Evolutionary conservation across 2,888 invertebrate genomes (phyloP), one percentile per base, ranked within the genome.

Genomic region (Gastracanthus pulcherrimus): DNA sequence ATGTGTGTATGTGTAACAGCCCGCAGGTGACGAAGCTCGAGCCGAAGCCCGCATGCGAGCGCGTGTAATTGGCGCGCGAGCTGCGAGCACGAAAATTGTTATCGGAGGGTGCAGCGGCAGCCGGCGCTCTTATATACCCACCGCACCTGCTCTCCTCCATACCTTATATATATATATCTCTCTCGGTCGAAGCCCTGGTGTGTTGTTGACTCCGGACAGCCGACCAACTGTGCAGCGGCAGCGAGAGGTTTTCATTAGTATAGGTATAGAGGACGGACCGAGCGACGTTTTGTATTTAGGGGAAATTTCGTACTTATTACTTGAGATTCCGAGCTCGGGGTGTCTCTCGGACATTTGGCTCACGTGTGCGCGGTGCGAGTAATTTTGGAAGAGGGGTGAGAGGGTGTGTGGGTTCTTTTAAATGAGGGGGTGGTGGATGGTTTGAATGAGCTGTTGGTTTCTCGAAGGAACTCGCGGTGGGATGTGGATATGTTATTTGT

Each of bases 81-180:
- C 64, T 41, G 13, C 31, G 31, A n/a, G 51, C 41, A 48, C 70
- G 69, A 70, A 70, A 77, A 71, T 71, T 71, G 70, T 77, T 77
- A 77, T 77, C 77, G 70, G 16, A 55, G 29, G 7, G 58, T 9
- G 29, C n/a, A 7, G 11, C 9, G 26, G 36, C 67, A 77, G 48
- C 69, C 76, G 76, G 60, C 60, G 34, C 23, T 11, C 29, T n/a
- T n/a, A n/a, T n/a, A n/a, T n/a, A n/a, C n/a, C 1, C 2, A 0
- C 13, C 48, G 36, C 76, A 77, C 69, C 76, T 77, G 76, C 69
- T 58, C 36, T 34, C 48, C 31, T 6, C 1, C 5, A 13, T 26
- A 31, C 31, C 29, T 16, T 13, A 16, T n/a, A n/a, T n/a, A n/a
- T n/a, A n/a, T n/a, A n/a, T n/a, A n/a, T n/a, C n/a, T n/a, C n/a